Evolutionary conservation across 2,113 vertebrate species (phyloP).

Genomic region (Archilochus colubris): DNA sequence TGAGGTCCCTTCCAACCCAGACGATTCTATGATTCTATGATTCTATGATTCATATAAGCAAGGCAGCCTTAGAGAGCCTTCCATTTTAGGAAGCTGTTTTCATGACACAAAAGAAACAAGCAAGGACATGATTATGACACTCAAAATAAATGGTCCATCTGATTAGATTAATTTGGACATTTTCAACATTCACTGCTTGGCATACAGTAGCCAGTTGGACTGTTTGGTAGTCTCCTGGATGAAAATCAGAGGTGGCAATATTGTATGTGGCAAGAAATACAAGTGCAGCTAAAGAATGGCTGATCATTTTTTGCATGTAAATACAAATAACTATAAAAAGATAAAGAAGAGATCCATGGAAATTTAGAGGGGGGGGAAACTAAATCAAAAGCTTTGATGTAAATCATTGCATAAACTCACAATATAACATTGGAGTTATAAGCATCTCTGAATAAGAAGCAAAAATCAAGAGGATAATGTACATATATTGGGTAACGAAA

Average conservation of each 20-base stretch:
- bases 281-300: neutral
- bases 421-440: neutral
- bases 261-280: neutral
- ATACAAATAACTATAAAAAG: neutral
- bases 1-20: no score
- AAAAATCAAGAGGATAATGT: neutral
- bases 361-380: neutral
- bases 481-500: neutral
- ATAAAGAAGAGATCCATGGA: neutral
- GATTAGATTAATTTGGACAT: neutral
- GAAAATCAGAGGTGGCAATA: neutral
- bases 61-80: neutral
- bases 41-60: neutral
- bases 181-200: neutral
- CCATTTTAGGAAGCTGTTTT: neutral
- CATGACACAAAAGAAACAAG: neutral
- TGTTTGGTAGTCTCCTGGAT: neutral
- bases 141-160: neutral
- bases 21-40: no score
- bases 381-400: neutral
- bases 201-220: neutral
- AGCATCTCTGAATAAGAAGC: neutral
- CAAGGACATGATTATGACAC: neutral
- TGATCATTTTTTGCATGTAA: neutral
- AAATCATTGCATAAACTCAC: neutral